Evolutionary conservation across 1,140 invertebrate species (phyloP).

Genomic region (Scaptodrosophila lebanonensis): DNA sequence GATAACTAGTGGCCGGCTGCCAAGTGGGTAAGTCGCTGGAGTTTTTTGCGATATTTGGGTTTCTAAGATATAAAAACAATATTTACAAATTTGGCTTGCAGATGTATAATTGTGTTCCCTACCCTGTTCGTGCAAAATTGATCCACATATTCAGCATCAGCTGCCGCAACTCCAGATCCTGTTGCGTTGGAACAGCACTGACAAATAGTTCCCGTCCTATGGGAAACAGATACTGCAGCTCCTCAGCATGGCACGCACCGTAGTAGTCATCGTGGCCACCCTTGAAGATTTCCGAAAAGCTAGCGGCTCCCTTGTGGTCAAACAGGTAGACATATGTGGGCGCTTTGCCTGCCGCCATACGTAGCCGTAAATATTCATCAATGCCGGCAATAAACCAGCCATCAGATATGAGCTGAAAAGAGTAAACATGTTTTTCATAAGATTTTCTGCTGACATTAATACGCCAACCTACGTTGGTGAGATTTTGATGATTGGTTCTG

Average conservation of each 20-base stretch:
- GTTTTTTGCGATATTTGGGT: slow-evolving; percentile 77
- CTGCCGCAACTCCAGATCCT: slow-evolving; percentile 78
- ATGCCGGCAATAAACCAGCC: slow-evolving; percentile 82
- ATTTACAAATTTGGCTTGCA: not conserved
- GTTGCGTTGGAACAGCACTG: slow-evolving; percentile 74
- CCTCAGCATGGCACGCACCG: slow-evolving; percentile 86
- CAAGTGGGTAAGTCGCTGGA: slow-evolving; percentile 74
- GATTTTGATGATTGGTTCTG: slow-evolving; percentile 77
- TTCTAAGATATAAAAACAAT: slow-evolving; percentile 62
- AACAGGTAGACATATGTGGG: slow-evolving; percentile 84
- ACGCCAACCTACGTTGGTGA: slow-evolving; percentile 79
- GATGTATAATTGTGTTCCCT: slow-evolving; percentile 33
- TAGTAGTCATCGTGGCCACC: slow-evolving; percentile 81
- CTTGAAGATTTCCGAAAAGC: slow-evolving; percentile 83
- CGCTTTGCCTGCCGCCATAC: slow-evolving; percentile 74
- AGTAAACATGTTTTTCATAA: not conserved
- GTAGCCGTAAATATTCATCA: slow-evolving; percentile 80
- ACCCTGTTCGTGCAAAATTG: slow-evolving; percentile 85
- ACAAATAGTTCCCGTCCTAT: slow-evolving; percentile 80
- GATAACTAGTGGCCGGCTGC: slow-evolving; percentile 75
- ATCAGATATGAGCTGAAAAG: slow-evolving; percentile 82
- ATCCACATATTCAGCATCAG: slow-evolving; percentile 82
- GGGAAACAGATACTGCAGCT: slow-evolving; percentile 85
- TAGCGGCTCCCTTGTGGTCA: slow-evolving; percentile 82
- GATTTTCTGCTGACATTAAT: no score